Conservation (phyloP, 2,797 vertebrate genomes). For the Darevskia mixta region DNA sequence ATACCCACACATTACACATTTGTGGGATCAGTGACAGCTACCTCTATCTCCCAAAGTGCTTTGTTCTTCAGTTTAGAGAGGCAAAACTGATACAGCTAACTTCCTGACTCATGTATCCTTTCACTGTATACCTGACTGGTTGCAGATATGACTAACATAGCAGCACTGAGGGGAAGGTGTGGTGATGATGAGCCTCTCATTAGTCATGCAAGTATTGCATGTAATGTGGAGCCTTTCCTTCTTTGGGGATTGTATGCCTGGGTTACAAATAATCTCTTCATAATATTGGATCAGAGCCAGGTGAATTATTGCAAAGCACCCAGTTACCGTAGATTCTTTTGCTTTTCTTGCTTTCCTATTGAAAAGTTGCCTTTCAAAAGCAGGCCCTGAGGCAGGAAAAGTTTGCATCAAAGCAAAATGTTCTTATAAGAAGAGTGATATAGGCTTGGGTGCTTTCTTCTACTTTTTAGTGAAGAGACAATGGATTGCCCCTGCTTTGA, state of each 20-base stretch:
- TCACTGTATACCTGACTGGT: rapidly evolving
- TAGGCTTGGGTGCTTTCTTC: not conserved
- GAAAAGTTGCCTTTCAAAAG: slow-evolving; percentile 14
- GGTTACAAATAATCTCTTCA: not conserved
- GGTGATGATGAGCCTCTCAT: not conserved
- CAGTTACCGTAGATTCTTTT: not conserved
- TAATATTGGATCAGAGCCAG: not conserved
- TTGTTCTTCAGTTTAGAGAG: not conserved
- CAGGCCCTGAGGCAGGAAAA: slow-evolving; percentile 4
- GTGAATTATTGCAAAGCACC: not conserved
- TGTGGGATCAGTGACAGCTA: not conserved
- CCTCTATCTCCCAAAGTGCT: not conserved
- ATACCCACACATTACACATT: not conserved
- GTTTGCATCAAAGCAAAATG: not conserved
- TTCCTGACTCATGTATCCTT: not conserved
- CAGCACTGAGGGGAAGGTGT: not conserved
- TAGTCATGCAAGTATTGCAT: not conserved
- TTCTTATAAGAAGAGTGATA: not conserved
- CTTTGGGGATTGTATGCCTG: not conserved
- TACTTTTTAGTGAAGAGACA: not conserved
- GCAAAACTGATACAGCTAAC: not conserved
- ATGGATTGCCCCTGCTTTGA: not conserved
- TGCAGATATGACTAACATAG: not conserved
- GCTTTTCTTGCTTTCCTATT: not conserved
- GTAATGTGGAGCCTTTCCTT: not conserved